Conservation (phyloP, 1,140 invertebrate genomes). For the Drosophila fuyamai region DNA sequence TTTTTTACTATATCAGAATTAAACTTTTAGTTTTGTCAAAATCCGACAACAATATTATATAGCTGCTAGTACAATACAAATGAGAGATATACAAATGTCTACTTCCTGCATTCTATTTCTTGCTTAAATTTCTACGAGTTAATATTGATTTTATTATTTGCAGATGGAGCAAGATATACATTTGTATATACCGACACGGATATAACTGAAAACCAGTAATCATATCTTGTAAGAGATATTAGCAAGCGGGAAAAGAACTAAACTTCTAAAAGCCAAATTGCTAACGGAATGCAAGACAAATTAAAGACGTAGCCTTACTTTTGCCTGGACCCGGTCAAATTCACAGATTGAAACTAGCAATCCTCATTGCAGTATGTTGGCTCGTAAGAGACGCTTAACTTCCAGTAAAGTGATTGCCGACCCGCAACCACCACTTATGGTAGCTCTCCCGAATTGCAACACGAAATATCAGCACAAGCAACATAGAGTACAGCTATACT, state of each 20-base stretch:
- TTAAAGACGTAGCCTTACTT: constrained; percentile 7
- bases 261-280: constrained; percentile 1
- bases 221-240: not conserved
- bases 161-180: constrained; percentile 30
- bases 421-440: constrained; percentile 3
- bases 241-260: not conserved
- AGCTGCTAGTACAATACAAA: no score
- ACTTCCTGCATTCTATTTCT: no score
- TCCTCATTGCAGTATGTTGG: constrained; percentile 2
- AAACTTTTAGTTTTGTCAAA: no score
- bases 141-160: not conserved
- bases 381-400: not conserved
- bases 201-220: constrained; percentile 7
- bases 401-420: constrained; percentile 2
- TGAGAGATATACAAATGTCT: no score
- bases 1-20: no score
- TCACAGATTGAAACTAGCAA: constrained; percentile 3
- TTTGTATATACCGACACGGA: constrained; percentile 1
- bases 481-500: constrained; percentile 3
- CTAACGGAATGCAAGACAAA: constrained; percentile 24
- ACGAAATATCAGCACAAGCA: constrained; percentile 1
- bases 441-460: not conserved
- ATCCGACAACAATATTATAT: no score
- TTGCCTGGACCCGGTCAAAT: constrained; percentile 10
- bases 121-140: not conserved